Percentiles rank a stretch among this genome's conserved stretches.
Evolutionary conservation across 2,888 invertebrate species (phyloP).

Genomic region (Agonopterix heracliana): DNA sequence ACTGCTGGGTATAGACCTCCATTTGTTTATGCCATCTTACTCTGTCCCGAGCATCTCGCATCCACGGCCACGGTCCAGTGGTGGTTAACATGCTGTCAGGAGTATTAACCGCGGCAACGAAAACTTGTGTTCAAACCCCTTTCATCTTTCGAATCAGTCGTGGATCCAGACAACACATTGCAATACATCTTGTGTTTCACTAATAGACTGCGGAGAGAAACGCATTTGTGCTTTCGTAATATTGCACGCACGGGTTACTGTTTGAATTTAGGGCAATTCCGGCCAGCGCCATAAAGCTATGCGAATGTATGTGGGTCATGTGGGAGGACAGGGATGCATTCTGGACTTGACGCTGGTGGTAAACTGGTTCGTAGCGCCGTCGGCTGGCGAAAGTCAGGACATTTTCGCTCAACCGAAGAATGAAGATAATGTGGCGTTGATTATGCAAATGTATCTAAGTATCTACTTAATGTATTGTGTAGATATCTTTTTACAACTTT

Average conservation of each 20-base stretch:
- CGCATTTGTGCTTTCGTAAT: slow-evolving; percentile 44
- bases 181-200: slow-evolving; percentile 3
- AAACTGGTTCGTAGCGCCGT: background rate
- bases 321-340: slow-evolving; percentile 16
- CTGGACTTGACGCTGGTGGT: background rate
- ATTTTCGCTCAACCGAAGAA: background rate
- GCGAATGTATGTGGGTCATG: slow-evolving; percentile 61
- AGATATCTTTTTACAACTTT: too few relatives aligned
- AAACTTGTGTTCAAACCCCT: too few relatives aligned
- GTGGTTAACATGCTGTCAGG: too few relatives aligned
- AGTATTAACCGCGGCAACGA: too few relatives aligned
- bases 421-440: background rate
- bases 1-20: too few relatives aligned
- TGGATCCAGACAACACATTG: slow-evolving; percentile 1
- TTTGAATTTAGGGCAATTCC: slow-evolving; percentile 63
- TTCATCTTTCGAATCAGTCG: background rate
- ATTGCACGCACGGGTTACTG: slow-evolving; percentile 38
- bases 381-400: too few relatives aligned
- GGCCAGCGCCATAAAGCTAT: slow-evolving; percentile 39
- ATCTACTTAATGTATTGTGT: too few relatives aligned
- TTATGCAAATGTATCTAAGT: too few relatives aligned
- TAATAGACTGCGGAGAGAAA: slow-evolving; percentile 19
- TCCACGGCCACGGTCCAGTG: too few relatives aligned
- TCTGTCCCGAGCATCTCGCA: too few relatives aligned
- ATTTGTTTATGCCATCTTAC: too few relatives aligned